These are phyloP conservation scores for Troilus luridus DNA, from an alignment of 2,888 invertebrate genomes.

Conservation along the genomic window DNA sequence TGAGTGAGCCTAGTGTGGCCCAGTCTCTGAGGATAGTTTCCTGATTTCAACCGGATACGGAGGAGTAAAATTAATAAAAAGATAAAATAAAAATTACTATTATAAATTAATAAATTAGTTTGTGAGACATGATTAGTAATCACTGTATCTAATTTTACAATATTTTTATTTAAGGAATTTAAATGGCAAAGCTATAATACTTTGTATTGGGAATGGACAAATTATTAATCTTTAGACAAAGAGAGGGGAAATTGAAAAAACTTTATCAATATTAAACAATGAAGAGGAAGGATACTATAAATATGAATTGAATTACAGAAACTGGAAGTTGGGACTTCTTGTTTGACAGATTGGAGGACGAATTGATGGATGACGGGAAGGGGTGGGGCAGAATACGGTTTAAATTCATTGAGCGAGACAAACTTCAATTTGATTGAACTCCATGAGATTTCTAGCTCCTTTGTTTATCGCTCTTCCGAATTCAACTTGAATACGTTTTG, in stretches of 20 bases:
- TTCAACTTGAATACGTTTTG: background rate
- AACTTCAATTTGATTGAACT: constrained; percentile 28
- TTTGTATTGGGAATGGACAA: background rate
- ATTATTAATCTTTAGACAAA: background rate
- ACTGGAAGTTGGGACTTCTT: constrained; percentile 25
- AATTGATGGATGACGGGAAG: background rate
- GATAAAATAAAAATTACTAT: too few relatives aligned
- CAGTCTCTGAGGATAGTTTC: too few relatives aligned
- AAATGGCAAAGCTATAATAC: too few relatives aligned
- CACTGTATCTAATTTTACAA: too few relatives aligned
- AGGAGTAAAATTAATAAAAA: too few relatives aligned
- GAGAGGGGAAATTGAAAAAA: background rate
- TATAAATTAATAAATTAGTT: too few relatives aligned
- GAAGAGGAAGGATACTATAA: constrained; percentile 29
- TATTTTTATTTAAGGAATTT: too few relatives aligned
- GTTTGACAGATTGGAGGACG: constrained; percentile 35
- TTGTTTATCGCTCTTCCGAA: background rate
- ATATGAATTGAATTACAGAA: constrained; percentile 38
- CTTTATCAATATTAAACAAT: constrained; percentile 32
- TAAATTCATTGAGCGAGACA: constrained; percentile 14
- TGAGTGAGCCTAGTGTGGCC: too few relatives aligned
- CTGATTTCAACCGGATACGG: too few relatives aligned
- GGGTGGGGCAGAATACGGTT: background rate
- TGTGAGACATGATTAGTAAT: too few relatives aligned
- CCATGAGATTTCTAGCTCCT: background rate